A percentile compares a stretch with the other conserved stretches of the same genome.
phyloP scores from a whole-genome alignment of 2,113 vertebrate species.

The Vombatus ursinus region DNA sequence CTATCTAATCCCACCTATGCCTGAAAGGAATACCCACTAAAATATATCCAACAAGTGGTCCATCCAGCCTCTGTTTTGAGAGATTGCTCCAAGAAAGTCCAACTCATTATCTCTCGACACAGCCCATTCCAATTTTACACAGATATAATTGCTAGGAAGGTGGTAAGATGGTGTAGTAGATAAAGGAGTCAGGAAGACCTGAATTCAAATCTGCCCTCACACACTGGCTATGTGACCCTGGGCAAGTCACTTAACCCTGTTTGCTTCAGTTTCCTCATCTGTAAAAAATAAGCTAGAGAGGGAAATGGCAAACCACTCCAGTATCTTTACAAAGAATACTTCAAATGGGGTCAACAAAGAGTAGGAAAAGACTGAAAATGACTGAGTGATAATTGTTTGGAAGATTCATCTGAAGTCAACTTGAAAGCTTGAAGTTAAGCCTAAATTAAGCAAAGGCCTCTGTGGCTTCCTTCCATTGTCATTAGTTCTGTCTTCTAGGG shows the following conservation, averaged over 20 bases:
- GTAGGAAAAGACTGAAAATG: not conserved
- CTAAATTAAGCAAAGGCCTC: not conserved
- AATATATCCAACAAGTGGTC: not conserved
- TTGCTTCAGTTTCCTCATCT: not conserved
- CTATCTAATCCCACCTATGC: not conserved
- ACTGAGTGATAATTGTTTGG: too few relatives aligned
- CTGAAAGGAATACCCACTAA: not conserved
- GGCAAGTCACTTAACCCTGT: not conserved
- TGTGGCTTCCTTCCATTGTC: not conserved
- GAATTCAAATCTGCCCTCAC: not conserved
- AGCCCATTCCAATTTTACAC: not conserved
- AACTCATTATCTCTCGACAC: not conserved
- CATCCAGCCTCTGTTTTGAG: not conserved
- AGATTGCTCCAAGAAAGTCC: not conserved
- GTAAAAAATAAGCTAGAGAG: too few relatives aligned
- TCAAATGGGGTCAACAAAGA: not conserved
- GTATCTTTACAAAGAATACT: not conserved
- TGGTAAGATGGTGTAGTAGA: not conserved
- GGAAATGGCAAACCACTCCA: not conserved
- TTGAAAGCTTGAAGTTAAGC: not conserved
- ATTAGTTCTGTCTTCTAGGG: not conserved
- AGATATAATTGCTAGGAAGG: not conserved
- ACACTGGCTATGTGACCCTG: not conserved
- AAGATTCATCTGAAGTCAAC: not conserved
- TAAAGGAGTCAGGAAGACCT: not conserved